Evolutionary conservation across 2,797 vertebrate genomes (phyloP).

Genomic region (Falco concolor): DNA sequence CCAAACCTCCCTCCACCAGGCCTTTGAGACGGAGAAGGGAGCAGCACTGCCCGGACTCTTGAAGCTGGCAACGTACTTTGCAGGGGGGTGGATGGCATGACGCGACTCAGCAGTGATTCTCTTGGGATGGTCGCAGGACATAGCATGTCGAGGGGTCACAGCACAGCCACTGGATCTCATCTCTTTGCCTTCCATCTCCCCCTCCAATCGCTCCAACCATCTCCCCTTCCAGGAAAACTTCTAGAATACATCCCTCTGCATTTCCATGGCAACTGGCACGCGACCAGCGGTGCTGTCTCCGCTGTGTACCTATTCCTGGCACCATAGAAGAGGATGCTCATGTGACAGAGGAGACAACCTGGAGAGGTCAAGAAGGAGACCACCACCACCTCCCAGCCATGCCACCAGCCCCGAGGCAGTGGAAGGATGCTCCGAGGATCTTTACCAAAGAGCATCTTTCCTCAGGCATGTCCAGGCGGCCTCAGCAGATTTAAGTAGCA

Average conservation of each 20-base stretch:
- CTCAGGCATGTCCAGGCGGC: background rate
- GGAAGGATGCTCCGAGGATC: background rate
- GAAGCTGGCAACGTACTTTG: rapidly evolving
- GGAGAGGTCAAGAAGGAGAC: background rate
- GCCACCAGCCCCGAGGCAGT: rapidly evolving
- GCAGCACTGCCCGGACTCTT: background rate
- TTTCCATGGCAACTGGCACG: conserved; percentile 60
- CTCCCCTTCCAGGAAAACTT: conserved; percentile 18
- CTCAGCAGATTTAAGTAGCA: background rate
- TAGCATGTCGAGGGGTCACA: rapidly evolving
- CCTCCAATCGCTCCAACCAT: rapidly evolving
- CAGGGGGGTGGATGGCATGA: rapidly evolving
- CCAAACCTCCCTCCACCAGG: background rate
- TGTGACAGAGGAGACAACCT: background rate
- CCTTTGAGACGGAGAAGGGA: background rate
- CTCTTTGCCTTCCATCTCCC: background rate
- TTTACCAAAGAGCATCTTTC: background rate
- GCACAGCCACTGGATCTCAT: rapidly evolving
- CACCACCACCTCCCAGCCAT: rapidly evolving
- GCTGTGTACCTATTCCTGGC: background rate
- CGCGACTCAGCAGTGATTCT: rapidly evolving
- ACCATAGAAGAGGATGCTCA: background rate
- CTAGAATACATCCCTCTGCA: background rate
- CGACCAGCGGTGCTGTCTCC: background rate
- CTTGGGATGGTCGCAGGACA: background rate